Evolutionary conservation across 1,140 invertebrate species (phyloP), one percentile per base, ranked within the genome.

Genomic region (Platyscapa corneri): DNA sequence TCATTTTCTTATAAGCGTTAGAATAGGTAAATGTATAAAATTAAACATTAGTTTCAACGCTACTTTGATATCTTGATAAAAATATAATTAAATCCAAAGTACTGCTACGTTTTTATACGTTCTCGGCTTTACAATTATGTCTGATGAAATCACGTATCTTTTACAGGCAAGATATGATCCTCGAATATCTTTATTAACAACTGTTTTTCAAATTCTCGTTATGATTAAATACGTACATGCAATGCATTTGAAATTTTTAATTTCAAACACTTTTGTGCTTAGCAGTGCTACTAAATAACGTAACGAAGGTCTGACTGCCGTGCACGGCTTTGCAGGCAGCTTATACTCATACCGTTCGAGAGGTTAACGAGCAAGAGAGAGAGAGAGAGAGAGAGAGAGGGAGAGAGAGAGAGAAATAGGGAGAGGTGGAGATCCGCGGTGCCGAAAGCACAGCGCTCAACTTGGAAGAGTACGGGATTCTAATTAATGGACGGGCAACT

Each of bases 401-500:
- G 60, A 20, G 60, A 30, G 23, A 39, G 70, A 34, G 65, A 34
- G 65, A 34, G 65, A 67, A 10, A 67, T 1, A 30, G 64, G 18
- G 64, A 65, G 65, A 34, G 27, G 37, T 1, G 34, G 34, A 60
- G 32, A 60, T 37, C 30, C 2, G 32, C 8, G 49, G 53, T 37
- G 20, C 32, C 30, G 76, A 60, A 78, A 76, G 46, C 46, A 39
- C 30, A 20, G 20, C 5, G 37, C 37, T 74, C 37, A 74, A 74
- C 70, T 42, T 42, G 20, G 37, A 74, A 74, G 70, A 74, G 70
- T 77, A 64, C 37, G 74, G 53, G 37, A 81, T 85, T 74, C 53
- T 77, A 85, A 85, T 85, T 82, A 85, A 85, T 85, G 78, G 72
- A 85, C 23, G 70, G 0, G 72, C 67, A 34, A 75, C 65, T 85